Evolutionary conservation across 2,113 vertebrate species (phyloP).

Genomic region (Pagrus major): DNA sequence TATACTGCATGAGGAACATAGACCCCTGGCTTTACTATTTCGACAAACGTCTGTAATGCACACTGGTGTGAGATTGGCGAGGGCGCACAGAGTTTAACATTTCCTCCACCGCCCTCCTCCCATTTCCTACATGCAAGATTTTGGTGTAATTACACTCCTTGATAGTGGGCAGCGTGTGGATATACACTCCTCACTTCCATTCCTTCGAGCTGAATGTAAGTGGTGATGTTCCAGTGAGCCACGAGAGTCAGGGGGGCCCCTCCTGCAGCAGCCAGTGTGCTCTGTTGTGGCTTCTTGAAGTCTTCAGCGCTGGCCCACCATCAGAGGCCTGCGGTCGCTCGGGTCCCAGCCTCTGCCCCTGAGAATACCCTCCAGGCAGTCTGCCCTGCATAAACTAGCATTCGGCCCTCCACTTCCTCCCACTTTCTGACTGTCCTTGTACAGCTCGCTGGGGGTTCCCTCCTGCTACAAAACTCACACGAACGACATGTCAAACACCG

Average conservation of each 20-base stretch:
- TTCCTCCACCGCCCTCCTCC: conserved; percentile 60
- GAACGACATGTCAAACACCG: conserved; percentile 28
- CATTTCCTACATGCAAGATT: conserved; percentile 61
- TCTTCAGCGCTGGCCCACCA: conserved; percentile 60
- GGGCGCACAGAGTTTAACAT: conserved; percentile 34
- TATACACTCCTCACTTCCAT: conserved; percentile 46
- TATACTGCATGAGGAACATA: conserved; percentile 21
- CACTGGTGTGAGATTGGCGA: conserved; percentile 30
- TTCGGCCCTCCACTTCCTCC: conserved; percentile 56
- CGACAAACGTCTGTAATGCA: conserved; percentile 7
- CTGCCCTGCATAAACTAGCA: conserved; percentile 64
- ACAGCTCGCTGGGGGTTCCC: conserved; percentile 51
- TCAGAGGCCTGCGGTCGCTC: conserved; percentile 61
- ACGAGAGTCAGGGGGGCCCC: conserved; percentile 23
- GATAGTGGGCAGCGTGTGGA: conserved; percentile 37
- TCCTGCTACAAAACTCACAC: conserved; percentile 53
- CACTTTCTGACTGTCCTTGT: conserved; percentile 50
- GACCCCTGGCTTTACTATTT: conserved; percentile 17
- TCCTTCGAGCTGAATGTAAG: conserved; percentile 25
- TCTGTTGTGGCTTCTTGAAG: conserved; percentile 53
- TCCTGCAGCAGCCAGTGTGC: conserved; percentile 40
- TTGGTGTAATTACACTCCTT: conserved; percentile 60
- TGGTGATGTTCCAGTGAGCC: conserved; percentile 48
- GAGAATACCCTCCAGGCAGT: conserved; percentile 67
- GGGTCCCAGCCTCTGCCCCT: conserved; percentile 5